These are phyloP conservation scores for Cerceris ruficornis DNA, from an alignment of 2,888 invertebrate species.

Conservation along the genomic window DNA sequence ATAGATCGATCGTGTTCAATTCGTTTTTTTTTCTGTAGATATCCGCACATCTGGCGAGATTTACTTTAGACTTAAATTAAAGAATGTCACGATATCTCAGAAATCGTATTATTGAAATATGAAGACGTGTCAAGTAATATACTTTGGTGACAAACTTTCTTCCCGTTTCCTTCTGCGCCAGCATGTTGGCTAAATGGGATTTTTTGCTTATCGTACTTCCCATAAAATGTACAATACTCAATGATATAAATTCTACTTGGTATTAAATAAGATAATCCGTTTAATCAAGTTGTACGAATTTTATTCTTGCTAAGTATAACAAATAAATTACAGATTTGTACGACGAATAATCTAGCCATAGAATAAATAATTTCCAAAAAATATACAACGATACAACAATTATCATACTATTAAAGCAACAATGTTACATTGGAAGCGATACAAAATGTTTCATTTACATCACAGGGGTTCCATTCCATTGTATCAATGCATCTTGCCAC, in stretches of 20 bases:
- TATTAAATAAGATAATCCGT: too few relatives aligned
- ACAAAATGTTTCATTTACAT: constrained; percentile 59
- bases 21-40: neutral
- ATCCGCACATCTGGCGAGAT: neutral
- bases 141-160: too few relatives aligned
- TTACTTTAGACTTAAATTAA: neutral
- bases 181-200: too few relatives aligned
- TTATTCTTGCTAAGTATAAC: neutral
- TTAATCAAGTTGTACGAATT: too few relatives aligned
- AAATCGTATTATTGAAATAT: neutral
- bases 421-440: neutral
- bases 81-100: neutral
- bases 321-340: neutral
- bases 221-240: too few relatives aligned
- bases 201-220: too few relatives aligned
- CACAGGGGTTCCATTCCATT: constrained; percentile 84
- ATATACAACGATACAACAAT: constrained; percentile 4
- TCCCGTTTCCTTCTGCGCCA: too few relatives aligned
- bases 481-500: constrained; percentile 89
- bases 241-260: too few relatives aligned
- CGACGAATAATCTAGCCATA: too few relatives aligned
- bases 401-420: neutral
- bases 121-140: neutral
- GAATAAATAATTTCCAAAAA: neutral
- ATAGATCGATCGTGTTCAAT: neutral